phyloP scores from a whole-genome alignment of 2,113 vertebrate species.

The Poeciliopsis turrubarensis region DNA sequence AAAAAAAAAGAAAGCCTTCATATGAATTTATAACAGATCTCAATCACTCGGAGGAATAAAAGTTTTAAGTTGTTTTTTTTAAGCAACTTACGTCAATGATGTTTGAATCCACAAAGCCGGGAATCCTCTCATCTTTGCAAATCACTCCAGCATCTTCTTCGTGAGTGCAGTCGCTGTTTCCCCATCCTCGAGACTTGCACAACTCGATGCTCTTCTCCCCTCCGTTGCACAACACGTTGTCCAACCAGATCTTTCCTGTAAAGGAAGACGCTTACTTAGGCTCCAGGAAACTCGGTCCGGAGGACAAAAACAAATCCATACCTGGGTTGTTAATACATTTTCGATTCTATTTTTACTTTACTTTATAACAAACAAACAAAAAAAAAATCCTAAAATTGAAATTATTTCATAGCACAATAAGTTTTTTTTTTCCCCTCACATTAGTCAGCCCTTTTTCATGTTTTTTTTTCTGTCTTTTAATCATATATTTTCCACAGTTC shows the following conservation, averaged over 20 bases:
- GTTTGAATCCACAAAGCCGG: conserved; percentile 90
- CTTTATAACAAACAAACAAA: not conserved
- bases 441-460: not conserved
- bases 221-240: conserved; percentile 90
- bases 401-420: not conserved
- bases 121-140: conserved; percentile 92
- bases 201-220: conserved; percentile 84
- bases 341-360: not conserved
- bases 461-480: not conserved
- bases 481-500: too few species aligned
- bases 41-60: not conserved
- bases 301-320: not conserved
- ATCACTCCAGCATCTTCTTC: conserved; percentile 94
- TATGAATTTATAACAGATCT: too few species aligned
- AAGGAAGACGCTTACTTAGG: conserved; percentile 21
- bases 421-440: not conserved
- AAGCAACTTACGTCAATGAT: conserved; percentile 87
- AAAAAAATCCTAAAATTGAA: not conserved
- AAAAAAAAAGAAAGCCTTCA: too few species aligned
- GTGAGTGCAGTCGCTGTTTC: conserved; percentile 96
- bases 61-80: not conserved
- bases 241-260: conserved; percentile 95
- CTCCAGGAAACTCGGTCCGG: conserved; percentile 4
- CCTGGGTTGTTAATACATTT: conserved; percentile 1
- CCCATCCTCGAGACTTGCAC: conserved; percentile 94